These are phyloP conservation scores for Tokudaia muenninki DNA, from an alignment of 2,797 vertebrate genomes.

Conservation along the genomic window DNA sequence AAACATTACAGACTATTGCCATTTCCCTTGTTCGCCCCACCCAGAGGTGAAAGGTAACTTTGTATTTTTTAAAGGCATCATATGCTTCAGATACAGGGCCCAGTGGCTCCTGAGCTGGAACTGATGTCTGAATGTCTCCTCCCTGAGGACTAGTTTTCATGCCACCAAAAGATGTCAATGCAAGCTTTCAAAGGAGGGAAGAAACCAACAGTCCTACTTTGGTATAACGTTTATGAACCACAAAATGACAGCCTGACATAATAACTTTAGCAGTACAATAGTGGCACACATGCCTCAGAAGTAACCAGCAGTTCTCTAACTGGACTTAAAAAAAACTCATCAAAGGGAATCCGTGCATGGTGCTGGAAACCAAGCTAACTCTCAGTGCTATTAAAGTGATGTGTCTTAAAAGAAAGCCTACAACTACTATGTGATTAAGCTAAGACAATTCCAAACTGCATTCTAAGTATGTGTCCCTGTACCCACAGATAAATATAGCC, in stretches of 20 bases:
- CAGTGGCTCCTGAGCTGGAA: not conserved
- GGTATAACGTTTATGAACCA: too few species aligned
- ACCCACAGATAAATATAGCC: not conserved
- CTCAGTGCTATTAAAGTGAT: not conserved
- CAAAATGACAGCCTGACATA: too few species aligned
- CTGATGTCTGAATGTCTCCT: not conserved
- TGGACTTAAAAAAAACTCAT: not conserved
- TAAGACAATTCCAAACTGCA: not conserved
- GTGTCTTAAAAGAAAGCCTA: not conserved
- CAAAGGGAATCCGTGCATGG: not conserved
- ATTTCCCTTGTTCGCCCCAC: not conserved
- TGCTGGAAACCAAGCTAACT: not conserved
- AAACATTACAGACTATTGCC: too few species aligned
- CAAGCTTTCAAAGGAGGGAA: not conserved
- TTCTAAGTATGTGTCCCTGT: not conserved
- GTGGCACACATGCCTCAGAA: not conserved
- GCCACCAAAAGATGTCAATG: not conserved
- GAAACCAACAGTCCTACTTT: too few species aligned
- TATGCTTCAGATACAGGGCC: not conserved
- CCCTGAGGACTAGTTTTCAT: not conserved
- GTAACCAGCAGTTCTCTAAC: not conserved
- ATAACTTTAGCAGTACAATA: not conserved
- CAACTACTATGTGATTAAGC: not conserved
- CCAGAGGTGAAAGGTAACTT: not conserved
- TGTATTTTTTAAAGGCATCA: not conserved